A percentile compares a stretch with the other conserved stretches of the same genome.
Evolutionary conservation across 2,888 invertebrate species (phyloP).

Genomic region (Pterostichus madidus): DNA sequence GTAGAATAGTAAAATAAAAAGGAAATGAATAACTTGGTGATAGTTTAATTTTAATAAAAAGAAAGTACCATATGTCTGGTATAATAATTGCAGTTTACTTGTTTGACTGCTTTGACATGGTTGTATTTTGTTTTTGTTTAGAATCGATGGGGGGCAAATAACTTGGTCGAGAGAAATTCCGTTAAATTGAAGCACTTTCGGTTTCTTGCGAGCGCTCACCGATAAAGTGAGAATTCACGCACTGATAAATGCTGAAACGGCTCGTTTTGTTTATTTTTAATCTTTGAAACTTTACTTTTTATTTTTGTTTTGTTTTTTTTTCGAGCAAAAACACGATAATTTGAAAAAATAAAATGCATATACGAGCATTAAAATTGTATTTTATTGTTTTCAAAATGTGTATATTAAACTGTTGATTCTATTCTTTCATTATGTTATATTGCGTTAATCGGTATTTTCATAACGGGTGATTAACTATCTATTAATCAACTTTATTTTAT

Average conservation of each 20-base stretch:
- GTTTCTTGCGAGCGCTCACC: constrained; percentile 33
- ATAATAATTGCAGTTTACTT: constrained; percentile 41
- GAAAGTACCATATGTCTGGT: constrained; percentile 57
- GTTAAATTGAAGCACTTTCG: constrained; percentile 61
- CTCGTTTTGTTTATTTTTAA: constrained; percentile 51
- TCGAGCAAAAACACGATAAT: too few relatives aligned
- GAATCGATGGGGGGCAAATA: neutral
- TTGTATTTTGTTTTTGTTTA: constrained; percentile 26
- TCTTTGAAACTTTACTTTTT: too few relatives aligned
- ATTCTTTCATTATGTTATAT: too few relatives aligned
- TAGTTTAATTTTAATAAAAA: constrained; percentile 50
- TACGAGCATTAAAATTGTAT: too few relatives aligned
- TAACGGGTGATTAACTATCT: too few relatives aligned
- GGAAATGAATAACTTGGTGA: constrained; percentile 24
- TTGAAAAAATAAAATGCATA: too few relatives aligned
- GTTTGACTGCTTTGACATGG: neutral
- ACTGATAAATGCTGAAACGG: constrained; percentile 30
- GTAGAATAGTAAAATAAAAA: constrained; percentile 10
- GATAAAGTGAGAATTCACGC: constrained; percentile 53
- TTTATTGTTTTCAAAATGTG: too few relatives aligned
- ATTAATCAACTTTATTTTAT: too few relatives aligned
- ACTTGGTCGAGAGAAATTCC: constrained; percentile 56
- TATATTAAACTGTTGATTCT: too few relatives aligned
- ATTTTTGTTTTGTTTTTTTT: too few relatives aligned
- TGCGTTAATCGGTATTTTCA: too few relatives aligned